Percentiles rank a stretch among this genome's conserved stretches.
phyloP scores from a whole-genome alignment of 2,797 vertebrate genomes.

The Zalophus californianus region DNA sequence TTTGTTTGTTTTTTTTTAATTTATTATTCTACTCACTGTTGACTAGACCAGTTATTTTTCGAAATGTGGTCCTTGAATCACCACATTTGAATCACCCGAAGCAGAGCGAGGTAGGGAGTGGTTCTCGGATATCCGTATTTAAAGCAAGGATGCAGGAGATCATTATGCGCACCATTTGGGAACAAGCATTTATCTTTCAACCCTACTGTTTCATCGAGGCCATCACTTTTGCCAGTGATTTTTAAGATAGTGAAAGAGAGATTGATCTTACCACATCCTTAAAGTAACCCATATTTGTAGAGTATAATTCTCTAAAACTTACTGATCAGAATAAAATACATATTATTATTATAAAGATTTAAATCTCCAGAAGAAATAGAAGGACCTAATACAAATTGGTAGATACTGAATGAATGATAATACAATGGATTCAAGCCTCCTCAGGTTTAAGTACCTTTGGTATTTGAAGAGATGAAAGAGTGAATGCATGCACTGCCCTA shows the following conservation, averaged over 20 bases:
- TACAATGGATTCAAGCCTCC: background rate
- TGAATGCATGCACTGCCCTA: background rate
- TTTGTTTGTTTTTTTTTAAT: background rate
- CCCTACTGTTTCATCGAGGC: background rate
- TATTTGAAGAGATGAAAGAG: background rate
- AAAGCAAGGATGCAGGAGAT: background rate
- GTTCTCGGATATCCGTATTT: background rate
- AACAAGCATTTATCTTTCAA: background rate
- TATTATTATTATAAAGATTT: background rate
- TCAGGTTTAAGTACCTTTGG: background rate
- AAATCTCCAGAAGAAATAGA: constrained; percentile 17
- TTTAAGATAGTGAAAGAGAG: background rate
- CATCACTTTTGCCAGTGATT: background rate
- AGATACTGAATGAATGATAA: background rate
- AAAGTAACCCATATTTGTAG: background rate
- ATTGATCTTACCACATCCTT: background rate
- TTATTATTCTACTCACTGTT: background rate
- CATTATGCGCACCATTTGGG: background rate
- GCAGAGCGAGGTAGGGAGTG: background rate
- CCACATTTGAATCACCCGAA: background rate
- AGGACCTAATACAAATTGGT: background rate
- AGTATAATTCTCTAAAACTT: background rate
- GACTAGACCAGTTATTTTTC: background rate
- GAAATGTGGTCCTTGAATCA: constrained; percentile 23
- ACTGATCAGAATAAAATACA: background rate